Conservation (phyloP, 2,888 invertebrate species). For the Orchesellides sinensis region DNA sequence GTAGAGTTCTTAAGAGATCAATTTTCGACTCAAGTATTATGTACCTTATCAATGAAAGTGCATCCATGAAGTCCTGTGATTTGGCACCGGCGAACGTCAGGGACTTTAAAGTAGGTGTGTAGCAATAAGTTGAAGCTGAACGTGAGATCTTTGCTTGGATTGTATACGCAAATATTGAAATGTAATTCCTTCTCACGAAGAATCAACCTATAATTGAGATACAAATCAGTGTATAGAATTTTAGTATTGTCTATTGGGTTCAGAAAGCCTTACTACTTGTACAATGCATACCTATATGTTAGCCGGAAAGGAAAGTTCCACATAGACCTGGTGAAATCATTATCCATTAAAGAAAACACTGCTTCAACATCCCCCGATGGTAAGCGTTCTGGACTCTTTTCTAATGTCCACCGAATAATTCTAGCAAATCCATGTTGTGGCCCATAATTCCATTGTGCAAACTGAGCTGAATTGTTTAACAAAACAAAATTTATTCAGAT, state of each 20-base stretch:
- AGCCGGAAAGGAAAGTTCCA: conserved; percentile 90
- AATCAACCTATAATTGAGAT: conserved; percentile 85
- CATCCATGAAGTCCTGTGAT: conserved; percentile 95
- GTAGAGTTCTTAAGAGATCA: conserved; percentile 44
- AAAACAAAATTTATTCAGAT: too few relatives aligned
- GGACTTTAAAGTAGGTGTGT: conserved; percentile 97
- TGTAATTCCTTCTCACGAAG: conserved; percentile 94
- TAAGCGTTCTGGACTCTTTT: conserved; percentile 91
- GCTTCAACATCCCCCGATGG: conserved; percentile 95
- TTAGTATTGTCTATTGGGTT: too few relatives aligned
- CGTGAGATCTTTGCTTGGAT: conserved; percentile 93
- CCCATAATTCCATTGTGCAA: conserved; percentile 96
- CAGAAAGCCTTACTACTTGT: not conserved
- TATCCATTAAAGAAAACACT: conserved; percentile 94
- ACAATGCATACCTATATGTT: conserved; percentile 71
- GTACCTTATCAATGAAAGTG: conserved; percentile 92
- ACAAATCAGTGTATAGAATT: not conserved
- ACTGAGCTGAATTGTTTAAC: conserved; percentile 85
- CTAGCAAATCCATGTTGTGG: conserved; percentile 98
- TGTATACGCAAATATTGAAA: conserved; percentile 95
- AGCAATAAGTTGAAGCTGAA: conserved; percentile 94
- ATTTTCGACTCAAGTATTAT: conserved; percentile 37
- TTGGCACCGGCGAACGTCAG: conserved; percentile 93
- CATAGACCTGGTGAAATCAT: conserved; percentile 93
- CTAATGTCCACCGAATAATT: conserved; percentile 93